phyloP scores from a whole-genome alignment of 2,888 invertebrate species.

The Drosophila mimetica region DNA sequence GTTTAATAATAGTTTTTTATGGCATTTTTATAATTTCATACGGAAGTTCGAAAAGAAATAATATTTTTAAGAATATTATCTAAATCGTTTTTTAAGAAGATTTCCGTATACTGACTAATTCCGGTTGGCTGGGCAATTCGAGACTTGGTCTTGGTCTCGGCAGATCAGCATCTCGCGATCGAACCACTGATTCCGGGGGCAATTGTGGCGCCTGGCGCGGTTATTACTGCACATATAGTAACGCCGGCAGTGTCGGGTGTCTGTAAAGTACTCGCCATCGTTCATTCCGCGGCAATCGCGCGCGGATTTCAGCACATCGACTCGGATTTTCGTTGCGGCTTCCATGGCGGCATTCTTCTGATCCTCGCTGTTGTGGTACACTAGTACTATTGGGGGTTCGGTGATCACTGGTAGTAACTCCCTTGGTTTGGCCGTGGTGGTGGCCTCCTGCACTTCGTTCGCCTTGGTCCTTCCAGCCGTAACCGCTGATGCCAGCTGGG shows the following conservation, averaged over 20 bases:
- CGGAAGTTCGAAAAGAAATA: no score
- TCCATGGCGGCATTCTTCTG: no score
- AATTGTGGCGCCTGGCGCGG: slow-evolving; percentile 3
- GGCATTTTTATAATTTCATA: no score
- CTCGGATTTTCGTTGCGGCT: no score
- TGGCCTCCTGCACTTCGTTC: not conserved
- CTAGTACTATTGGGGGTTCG: not conserved
- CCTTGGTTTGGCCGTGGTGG: not conserved
- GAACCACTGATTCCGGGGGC: not conserved
- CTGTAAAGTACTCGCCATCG: not conserved
- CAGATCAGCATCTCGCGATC: not conserved
- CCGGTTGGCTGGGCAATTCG: not conserved
- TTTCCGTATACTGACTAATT: not conserved
- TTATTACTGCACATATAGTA: not conserved
- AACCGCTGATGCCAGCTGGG: not conserved
- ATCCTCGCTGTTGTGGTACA: no score
- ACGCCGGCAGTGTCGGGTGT: not conserved
- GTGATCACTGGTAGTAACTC: not conserved
- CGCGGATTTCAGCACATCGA: not conserved
- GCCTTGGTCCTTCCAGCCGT: not conserved
- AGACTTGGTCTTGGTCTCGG: not conserved
- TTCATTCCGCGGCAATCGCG: not conserved
- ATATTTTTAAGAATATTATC: no score
- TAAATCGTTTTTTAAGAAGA: no score
- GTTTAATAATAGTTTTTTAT: no score